A percentile compares a stretch with the other conserved stretches of the same genome.
Conservation (phyloP, 92 coral and sea anemone species). For the Virgularia gustaviana region DNA sequence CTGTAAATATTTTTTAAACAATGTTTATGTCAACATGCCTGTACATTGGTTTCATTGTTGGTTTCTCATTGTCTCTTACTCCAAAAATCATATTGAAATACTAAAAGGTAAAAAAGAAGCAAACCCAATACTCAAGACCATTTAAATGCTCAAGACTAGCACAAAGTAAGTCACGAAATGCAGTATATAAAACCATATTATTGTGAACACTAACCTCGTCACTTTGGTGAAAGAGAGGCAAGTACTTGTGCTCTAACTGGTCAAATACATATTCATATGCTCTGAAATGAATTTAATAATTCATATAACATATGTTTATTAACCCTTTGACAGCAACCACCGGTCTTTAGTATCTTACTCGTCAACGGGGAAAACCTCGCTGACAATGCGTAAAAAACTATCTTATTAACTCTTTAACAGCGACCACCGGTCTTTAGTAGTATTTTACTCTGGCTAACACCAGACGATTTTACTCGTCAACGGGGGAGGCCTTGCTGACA, state of each 20-base stretch:
- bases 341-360: too few species aligned
- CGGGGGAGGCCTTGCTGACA: too few species aligned
- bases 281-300: slow-evolving; percentile 42
- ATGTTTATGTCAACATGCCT: neutral
- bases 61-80: slow-evolving; percentile 24
- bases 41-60: slow-evolving; percentile 15
- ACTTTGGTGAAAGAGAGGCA: slow-evolving; percentile 91
- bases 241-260: slow-evolving; percentile 74
- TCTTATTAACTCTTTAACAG: too few species aligned
- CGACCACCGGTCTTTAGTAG: too few species aligned
- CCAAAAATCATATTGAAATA: slow-evolving; percentile 37
- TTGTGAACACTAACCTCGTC: slow-evolving; percentile 99
- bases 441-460: too few species aligned
- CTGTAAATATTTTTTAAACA: neutral
- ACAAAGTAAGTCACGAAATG: neutral
- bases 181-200: slow-evolving; percentile 2
- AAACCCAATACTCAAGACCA: too few species aligned
- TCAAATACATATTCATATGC: slow-evolving; percentile 92
- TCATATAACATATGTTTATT: neutral
- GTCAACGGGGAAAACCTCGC: too few species aligned
- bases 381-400: neutral
- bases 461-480: too few species aligned
- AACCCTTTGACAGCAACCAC: too few species aligned
- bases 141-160: neutral
- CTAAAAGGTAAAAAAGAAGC: too few species aligned